phyloP scores from a whole-genome alignment of 2,797 vertebrate genomes.

The Enteromius paludinosus region DNA sequence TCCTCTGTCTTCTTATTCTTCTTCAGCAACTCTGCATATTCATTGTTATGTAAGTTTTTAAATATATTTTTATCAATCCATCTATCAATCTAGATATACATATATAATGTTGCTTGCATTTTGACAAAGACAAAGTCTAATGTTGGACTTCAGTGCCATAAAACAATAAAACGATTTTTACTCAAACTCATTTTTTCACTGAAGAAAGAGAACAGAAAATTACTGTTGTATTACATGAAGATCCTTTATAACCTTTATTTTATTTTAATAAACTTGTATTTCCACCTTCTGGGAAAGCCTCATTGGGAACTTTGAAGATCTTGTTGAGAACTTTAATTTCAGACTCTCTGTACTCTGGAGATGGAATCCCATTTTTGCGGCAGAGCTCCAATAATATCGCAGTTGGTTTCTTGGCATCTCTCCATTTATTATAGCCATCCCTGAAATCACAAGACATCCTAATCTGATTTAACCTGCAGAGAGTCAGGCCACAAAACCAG shows the following conservation, averaged over 20 bases:
- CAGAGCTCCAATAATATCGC: conserved; percentile 88
- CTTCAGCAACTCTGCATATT: conserved; percentile 72
- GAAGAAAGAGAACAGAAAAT: background rate
- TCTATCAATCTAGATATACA: background rate
- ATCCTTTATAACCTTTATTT: background rate
- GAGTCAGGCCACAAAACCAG: background rate
- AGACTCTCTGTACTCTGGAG: conserved; percentile 83
- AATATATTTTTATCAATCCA: no score
- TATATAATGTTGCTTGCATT: background rate
- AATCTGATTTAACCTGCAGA: conserved; percentile 25
- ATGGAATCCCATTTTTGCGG: conserved; percentile 81
- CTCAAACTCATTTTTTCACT: no score
- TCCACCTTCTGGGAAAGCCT: conserved; percentile 86
- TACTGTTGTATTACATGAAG: background rate
- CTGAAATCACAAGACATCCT: conserved; percentile 69
- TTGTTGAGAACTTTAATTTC: conserved; percentile 93
- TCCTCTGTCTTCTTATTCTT: conserved; percentile 77
- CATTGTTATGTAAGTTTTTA: background rate
- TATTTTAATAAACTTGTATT: background rate
- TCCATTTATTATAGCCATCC: conserved; percentile 89
- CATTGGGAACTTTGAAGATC: conserved; percentile 88
- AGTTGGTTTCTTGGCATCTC: conserved; percentile 86
- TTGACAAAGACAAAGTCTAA: background rate
- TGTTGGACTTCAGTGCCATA: background rate
- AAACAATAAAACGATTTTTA: no score